Percentiles rank a stretch among this genome's conserved stretches.
Evolutionary conservation across 2,113 vertebrate species (phyloP).

Genomic region (Xenus cinereus): DNA sequence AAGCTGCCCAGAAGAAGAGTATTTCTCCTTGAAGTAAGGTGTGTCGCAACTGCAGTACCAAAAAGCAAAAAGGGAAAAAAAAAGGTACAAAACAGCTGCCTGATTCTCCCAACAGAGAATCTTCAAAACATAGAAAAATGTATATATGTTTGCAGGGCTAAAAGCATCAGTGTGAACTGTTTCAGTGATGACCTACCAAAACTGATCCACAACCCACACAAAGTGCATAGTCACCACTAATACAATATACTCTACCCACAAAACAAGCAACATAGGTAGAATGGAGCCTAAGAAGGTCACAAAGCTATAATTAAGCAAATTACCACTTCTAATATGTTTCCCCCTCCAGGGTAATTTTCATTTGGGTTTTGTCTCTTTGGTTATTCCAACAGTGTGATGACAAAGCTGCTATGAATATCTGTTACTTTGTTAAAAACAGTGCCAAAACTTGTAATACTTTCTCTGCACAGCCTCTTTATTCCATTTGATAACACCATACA

Average conservation of each 20-base stretch:
- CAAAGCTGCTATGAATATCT: slow-evolving; percentile 44
- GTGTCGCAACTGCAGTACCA: neutral
- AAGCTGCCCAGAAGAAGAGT: neutral
- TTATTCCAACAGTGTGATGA: neutral
- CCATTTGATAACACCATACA: slow-evolving; percentile 51
- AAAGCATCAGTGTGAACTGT: neutral
- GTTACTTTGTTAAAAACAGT: slow-evolving; percentile 48
- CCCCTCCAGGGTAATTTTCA: neutral
- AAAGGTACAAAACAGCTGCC: neutral
- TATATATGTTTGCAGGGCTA: neutral
- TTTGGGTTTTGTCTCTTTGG: neutral
- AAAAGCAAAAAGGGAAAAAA: neutral
- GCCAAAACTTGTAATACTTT: slow-evolving; percentile 44
- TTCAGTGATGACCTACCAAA: neutral
- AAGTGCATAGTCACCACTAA: neutral
- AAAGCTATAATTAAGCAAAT: neutral
- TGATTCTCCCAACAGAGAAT: neutral
- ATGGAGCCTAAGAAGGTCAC: neutral
- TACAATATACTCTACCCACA: neutral
- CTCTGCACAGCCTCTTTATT: slow-evolving; percentile 38
- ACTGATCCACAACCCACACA: neutral
- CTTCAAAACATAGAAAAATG: neutral
- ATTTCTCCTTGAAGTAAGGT: neutral
- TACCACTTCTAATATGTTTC: neutral
- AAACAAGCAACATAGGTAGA: neutral